A percentile compares a stretch with the other conserved stretches of the same genome.
Evolutionary conservation across 2,797 vertebrate genomes (phyloP).

Genomic region (Clarias fuscus): DNA sequence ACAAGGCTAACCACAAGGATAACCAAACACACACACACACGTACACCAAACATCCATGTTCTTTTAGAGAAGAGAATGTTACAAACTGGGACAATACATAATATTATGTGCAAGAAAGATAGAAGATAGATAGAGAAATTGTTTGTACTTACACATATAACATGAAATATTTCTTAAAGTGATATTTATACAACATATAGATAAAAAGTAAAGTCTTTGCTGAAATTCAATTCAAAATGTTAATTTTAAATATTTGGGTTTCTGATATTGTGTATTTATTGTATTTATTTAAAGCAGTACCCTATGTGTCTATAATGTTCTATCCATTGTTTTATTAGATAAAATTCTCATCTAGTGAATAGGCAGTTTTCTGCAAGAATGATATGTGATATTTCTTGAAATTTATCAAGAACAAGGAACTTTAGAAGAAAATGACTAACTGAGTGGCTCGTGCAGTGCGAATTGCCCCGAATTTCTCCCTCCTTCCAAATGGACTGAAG

Average conservation of each 20-base stretch:
- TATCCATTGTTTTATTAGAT: neutral
- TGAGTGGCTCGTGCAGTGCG: neutral
- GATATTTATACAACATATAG: neutral
- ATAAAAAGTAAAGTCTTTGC: neutral
- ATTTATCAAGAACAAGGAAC: neutral
- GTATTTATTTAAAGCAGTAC: neutral
- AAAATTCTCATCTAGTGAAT: neutral
- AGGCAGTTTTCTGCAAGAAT: neutral
- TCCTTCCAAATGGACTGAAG: neutral
- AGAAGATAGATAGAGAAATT: neutral
- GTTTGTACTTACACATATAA: neutral
- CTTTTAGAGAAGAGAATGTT: neutral
- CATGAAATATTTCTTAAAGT: neutral
- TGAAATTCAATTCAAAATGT: neutral
- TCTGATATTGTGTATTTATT: neutral
- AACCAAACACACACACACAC: constrained; percentile 2
- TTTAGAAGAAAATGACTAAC: neutral
- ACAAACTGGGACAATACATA: neutral
- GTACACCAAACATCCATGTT: neutral
- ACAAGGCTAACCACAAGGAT: constrained; percentile 25
- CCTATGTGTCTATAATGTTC: neutral
- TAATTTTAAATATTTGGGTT: neutral
- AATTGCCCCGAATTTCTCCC: neutral
- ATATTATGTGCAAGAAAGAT: neutral
- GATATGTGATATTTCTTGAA: neutral